Base-by-base conservation (phyloP, 2,797 vertebrate species). In the Cyprinella venusta region DNA sequence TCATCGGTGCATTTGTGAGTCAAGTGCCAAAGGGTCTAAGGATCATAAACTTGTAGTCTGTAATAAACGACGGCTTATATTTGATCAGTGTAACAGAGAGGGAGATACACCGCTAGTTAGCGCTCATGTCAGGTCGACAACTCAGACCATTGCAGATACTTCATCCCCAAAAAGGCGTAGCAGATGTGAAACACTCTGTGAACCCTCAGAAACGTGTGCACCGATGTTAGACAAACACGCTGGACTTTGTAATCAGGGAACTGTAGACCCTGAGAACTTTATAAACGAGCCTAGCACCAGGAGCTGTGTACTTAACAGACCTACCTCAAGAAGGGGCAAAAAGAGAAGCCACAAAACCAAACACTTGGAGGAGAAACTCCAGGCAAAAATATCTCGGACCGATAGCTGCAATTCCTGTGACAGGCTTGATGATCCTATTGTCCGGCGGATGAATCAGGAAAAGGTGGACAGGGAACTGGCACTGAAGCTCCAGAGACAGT, bases 331-430 rank as follows among this genome's bases (percentile, higher is more conserved):
- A 4, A 91, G 94, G 75, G 96, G 97, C 65, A 94, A 91, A 21
- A 99, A 99, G 90, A 93, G 96, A 77, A 95, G 92, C 83, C 96
- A 96, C 89, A 99, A 98, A 91, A 98, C 95, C 10, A 97, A 97
- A 92, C 97, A 97, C 90, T 69, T 96, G 91, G 96, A 98, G 54
- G 95, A 94, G 64, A 92, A 90, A 0, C 93, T 94, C 63, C 33
- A 70, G 3, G 91, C 94, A 2, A 97, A 96, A 85, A 94, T 94
- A 88, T 92, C 92, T 81, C 91, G 93, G 63, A 88, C 90, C 0
- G 70, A 78, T 85, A 42, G 91, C 88, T 65, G 83, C 3, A 87
- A 92, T 42, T 0, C 71, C 86, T 84, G 79, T 80, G 0, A 76
- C 87, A 0, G 70, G 87, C 16, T 90, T 89, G 40, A 89, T 84